Percentiles rank a stretch among this genome's conserved stretches.
Conservation (phyloP, 1,140 invertebrate species). For the Drosophila aff. region DNA sequence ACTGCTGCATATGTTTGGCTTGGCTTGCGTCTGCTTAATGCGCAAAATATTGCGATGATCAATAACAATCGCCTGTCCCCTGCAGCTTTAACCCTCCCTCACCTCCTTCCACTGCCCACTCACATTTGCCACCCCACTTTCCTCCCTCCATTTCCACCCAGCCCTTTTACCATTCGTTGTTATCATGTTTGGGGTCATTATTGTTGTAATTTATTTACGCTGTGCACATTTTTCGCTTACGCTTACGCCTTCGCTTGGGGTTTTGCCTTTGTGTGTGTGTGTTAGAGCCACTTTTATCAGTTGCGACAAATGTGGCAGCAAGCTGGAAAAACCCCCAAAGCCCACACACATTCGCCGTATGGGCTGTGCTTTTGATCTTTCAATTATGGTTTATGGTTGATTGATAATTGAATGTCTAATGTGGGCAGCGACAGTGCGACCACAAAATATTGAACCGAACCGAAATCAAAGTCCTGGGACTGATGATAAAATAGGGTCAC, state of each 20-base stretch:
- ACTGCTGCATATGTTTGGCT: slow-evolving; percentile 76
- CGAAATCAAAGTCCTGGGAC: slow-evolving; percentile 37
- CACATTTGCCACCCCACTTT: background rate
- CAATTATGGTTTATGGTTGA: slow-evolving; percentile 79
- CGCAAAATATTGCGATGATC: slow-evolving; percentile 82
- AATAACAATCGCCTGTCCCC: slow-evolving; percentile 71
- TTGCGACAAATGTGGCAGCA: slow-evolving; percentile 65
- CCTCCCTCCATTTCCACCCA: background rate
- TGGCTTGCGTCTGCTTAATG: slow-evolving; percentile 77
- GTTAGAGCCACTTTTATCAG: slow-evolving; percentile 56
- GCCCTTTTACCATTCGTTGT: slow-evolving; percentile 57
- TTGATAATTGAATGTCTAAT: slow-evolving; percentile 73
- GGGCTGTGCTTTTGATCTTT: slow-evolving; percentile 69
- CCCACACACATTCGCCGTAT: slow-evolving; percentile 6
- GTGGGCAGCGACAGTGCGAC: slow-evolving; percentile 41
- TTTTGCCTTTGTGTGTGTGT: slow-evolving; percentile 11
- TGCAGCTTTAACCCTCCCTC: slow-evolving; percentile 4
- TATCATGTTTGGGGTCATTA: slow-evolving; percentile 82
- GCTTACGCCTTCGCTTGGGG: slow-evolving; percentile 59
- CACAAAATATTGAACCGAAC: slow-evolving; percentile 13
- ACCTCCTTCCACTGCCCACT: background rate
- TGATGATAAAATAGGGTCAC: background rate
- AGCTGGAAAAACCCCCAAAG: slow-evolving; percentile 28
- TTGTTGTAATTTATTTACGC: slow-evolving; percentile 82
- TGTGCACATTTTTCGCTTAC: slow-evolving; percentile 77